Conservation (phyloP, 2,113 vertebrate genomes). For the Lasiurus borealis region DNA sequence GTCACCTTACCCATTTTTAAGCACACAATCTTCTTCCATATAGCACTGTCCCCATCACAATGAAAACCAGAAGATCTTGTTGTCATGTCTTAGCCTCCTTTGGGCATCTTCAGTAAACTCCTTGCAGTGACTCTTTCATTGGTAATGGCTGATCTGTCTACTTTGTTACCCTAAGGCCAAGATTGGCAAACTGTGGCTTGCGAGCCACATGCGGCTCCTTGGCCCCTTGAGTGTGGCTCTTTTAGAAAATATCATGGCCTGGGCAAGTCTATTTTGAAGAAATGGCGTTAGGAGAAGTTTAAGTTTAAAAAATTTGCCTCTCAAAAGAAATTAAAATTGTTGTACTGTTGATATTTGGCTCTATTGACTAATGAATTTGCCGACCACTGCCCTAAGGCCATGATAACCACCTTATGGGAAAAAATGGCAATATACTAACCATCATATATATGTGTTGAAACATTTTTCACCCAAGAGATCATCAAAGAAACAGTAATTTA, state of each 20-base stretch:
- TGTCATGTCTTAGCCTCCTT: neutral
- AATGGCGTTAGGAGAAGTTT: no score
- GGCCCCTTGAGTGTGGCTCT: no score
- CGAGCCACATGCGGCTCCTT: no score
- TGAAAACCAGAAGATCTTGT: neutral
- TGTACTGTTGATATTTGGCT: no score
- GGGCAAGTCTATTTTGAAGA: no score
- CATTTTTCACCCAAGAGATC: neutral
- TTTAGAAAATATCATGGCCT: no score
- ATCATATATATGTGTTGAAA: neutral
- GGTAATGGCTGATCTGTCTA: neutral
- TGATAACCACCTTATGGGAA: neutral
- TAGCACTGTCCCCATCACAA: no score
- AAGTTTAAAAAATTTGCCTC: no score
- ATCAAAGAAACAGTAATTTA: conserved; percentile 4
- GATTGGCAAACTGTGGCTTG: no score
- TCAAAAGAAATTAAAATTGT: no score
- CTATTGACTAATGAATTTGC: no score
- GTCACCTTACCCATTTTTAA: neutral
- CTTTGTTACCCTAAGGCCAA: neutral
- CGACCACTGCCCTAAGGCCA: neutral
- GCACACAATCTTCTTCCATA: no score
- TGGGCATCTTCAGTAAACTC: neutral
- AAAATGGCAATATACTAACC: neutral
- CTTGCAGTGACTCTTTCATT: neutral